phyloP scores from a whole-genome alignment of 2,113 vertebrate species.

The Tamias sibiricus region DNA sequence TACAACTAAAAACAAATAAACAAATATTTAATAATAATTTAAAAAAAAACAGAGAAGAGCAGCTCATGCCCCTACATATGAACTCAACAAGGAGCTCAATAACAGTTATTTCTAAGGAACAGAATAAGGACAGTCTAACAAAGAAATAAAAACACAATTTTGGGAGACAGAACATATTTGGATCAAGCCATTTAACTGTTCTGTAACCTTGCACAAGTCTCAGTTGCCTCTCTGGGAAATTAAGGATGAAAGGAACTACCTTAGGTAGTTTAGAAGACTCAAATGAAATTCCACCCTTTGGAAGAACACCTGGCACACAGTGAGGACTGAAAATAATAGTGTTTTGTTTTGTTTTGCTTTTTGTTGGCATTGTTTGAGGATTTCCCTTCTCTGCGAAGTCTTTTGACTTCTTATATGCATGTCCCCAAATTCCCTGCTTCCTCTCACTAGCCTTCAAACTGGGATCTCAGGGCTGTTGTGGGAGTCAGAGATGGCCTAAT shows the following conservation, averaged over 20 bases:
- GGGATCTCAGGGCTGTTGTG: not conserved
- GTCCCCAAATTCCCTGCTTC: not conserved
- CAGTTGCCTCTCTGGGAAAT: not conserved
- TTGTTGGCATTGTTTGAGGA: not conserved
- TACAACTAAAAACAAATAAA: too few relatives aligned
- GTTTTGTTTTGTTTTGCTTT: not conserved
- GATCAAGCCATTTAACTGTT: not conserved
- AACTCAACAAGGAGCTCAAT: not conserved
- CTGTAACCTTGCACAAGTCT: not conserved
- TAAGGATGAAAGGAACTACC: not conserved
- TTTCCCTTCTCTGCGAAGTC: not conserved
- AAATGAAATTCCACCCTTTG: not conserved
- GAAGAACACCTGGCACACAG: not conserved
- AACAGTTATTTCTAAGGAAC: not conserved
- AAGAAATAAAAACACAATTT: not conserved
- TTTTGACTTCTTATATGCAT: not conserved
- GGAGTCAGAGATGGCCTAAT: not conserved
- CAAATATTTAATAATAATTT: too few relatives aligned
- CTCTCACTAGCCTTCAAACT: not conserved
- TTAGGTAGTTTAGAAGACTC: not conserved
- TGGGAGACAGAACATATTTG: not conserved
- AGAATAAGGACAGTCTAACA: not conserved
- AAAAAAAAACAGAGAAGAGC: too few relatives aligned
- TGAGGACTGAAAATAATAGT: not conserved
- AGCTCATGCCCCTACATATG: rapidly evolving